A percentile compares a stretch with the other conserved stretches of the same genome.
These are phyloP conservation scores for Pipistrellus pygmaeus DNA, from an alignment of 2,797 vertebrate species.

Conservation along the genomic window DNA sequence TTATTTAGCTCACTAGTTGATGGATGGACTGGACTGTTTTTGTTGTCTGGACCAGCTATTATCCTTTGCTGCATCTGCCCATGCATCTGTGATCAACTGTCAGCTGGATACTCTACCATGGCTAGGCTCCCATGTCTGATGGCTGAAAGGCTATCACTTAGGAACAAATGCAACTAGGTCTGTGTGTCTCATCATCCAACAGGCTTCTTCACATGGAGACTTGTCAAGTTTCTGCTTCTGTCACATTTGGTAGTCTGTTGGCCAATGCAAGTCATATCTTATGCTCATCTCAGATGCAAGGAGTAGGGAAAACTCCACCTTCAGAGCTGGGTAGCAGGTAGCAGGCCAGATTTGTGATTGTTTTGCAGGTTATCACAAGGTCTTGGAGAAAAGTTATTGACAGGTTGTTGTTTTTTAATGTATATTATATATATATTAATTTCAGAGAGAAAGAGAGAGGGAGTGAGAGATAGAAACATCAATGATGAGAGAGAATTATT, in stretches of 20 bases:
- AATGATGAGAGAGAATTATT: too few relatives aligned
- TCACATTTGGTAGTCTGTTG: background rate
- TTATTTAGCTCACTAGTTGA: conserved; percentile 26
- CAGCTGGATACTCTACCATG: background rate
- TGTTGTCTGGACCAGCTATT: background rate
- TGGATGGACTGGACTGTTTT: background rate
- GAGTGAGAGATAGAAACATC: too few relatives aligned
- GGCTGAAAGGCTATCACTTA: background rate
- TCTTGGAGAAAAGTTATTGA: conserved; percentile 9
- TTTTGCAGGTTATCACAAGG: background rate
- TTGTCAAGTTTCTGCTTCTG: background rate
- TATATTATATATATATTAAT: too few relatives aligned
- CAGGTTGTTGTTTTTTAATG: background rate
- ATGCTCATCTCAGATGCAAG: conserved; percentile 7
- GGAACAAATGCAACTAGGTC: conserved; percentile 42
- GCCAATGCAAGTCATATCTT: conserved; percentile 7
- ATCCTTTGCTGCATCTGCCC: background rate
- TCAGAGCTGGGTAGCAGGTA: background rate
- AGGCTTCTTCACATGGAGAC: background rate
- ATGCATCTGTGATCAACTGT: background rate
- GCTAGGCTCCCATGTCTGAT: background rate
- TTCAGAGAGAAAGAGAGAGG: too few relatives aligned
- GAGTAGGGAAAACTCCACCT: background rate
- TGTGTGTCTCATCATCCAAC: conserved; percentile 5
- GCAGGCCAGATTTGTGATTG: background rate